Conservation (phyloP, 2,797 vertebrate genomes). For the Danio albolineatus region DNA sequence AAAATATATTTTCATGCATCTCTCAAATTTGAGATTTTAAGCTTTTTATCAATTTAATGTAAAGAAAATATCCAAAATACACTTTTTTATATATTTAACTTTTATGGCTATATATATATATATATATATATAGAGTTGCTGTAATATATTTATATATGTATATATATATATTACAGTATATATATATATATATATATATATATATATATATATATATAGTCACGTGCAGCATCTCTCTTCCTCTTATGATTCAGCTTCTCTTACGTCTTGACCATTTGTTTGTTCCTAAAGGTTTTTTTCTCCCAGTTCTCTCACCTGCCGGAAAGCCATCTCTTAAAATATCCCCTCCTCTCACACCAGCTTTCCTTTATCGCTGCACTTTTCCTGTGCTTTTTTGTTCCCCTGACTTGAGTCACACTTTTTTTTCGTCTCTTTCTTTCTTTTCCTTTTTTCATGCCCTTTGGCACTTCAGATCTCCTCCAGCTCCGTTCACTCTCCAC, state of each 20-base stretch:
- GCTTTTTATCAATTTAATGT: too few relatives aligned
- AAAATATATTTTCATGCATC: too few relatives aligned
- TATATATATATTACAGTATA: too few relatives aligned
- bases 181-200: too few relatives aligned
- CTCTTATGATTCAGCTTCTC: conserved; percentile 58
- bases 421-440: conserved; percentile 24
- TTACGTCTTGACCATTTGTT: conserved; percentile 70
- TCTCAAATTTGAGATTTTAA: too few relatives aligned
- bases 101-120: too few relatives aligned
- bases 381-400: conserved; percentile 74
- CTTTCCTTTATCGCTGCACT: conserved; percentile 73
- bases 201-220: neutral
- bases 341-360: conserved; percentile 70
- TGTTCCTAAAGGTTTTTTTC: conserved; percentile 75
- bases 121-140: too few relatives aligned
- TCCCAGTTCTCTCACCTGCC: conserved; percentile 83
- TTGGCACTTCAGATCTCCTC: conserved; percentile 47
- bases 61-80: too few relatives aligned
- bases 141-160: too few relatives aligned
- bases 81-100: too few relatives aligned
- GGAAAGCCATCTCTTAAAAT: conserved; percentile 79
- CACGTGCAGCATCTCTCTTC: conserved; percentile 41
- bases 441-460: conserved; percentile 74
- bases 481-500: neutral
- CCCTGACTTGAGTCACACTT: conserved; percentile 69